Percentiles rank a stretch among this genome's conserved stretches.
Evolutionary conservation across 2,888 invertebrate genomes (phyloP).

Genomic region (Brachyopa scutellaris): DNA sequence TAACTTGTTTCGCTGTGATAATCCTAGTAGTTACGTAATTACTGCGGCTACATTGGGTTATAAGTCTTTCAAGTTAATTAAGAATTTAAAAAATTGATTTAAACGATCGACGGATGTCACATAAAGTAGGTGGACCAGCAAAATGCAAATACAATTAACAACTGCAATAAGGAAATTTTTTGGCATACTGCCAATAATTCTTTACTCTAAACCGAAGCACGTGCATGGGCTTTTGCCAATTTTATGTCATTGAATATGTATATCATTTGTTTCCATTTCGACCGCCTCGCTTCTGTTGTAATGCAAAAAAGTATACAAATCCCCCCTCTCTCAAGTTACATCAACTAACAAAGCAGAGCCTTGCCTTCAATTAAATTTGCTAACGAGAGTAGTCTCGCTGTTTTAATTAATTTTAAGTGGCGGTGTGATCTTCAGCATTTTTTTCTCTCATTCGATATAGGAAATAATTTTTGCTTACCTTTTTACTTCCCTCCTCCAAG

Average conservation of each 20-base stretch:
- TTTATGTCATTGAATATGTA: no score
- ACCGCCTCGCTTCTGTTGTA: no score
- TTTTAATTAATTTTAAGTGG: conserved; percentile 7
- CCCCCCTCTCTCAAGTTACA: background rate
- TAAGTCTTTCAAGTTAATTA: no score
- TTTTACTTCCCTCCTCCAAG: conserved; percentile 74
- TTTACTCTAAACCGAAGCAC: conserved; percentile 1
- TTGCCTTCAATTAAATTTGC: conserved; percentile 3
- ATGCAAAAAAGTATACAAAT: no score
- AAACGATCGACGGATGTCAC: no score
- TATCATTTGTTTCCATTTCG: conserved; percentile 2
- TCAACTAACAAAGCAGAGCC: background rate
- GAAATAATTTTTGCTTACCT: conserved; percentile 77
- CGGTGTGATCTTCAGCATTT: no score
- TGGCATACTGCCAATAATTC: conserved; percentile 1
- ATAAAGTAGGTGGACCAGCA: background rate
- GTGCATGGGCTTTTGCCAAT: conserved; percentile 30
- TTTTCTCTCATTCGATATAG: background rate
- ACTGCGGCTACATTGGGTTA: no score
- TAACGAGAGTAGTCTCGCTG: background rate
- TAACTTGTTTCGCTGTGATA: no score
- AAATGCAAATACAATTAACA: background rate
- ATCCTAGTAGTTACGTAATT: no score
- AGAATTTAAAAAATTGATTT: no score
- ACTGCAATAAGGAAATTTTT: background rate